Evolutionary conservation across 2,113 vertebrate species (phyloP).

Genomic region (Trichomycterus rosablanca): DNA sequence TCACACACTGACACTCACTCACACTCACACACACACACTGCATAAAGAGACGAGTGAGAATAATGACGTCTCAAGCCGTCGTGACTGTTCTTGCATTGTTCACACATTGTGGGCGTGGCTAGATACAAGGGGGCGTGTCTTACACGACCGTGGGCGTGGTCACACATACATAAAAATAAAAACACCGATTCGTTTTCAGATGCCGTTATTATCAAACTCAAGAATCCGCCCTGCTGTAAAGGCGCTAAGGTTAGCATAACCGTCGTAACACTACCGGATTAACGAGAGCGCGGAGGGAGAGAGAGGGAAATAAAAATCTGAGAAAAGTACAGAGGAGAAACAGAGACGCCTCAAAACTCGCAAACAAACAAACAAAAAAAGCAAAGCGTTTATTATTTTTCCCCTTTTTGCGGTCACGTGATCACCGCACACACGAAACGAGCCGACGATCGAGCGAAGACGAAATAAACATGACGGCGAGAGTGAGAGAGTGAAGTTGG

Average conservation of each 20-base stretch:
- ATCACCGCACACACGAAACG: constrained; percentile 53
- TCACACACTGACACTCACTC: too few species aligned
- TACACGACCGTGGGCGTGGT: not conserved
- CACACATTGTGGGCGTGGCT: constrained; percentile 1
- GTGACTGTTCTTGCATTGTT: not conserved
- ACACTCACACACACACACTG: too few species aligned
- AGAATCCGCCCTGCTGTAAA: too few species aligned
- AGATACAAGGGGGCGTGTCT: too few species aligned
- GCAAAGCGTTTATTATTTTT: constrained; percentile 63
- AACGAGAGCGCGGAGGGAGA: too few species aligned
- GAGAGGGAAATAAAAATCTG: not conserved
- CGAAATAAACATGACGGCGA: constrained; percentile 32
- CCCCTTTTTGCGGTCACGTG: constrained; percentile 48
- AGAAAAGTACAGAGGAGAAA: constrained; percentile 27
- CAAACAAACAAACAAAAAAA: constrained; percentile 52
- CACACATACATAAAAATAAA: not conserved
- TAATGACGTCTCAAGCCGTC: not conserved
- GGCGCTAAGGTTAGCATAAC: too few species aligned
- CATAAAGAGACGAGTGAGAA: too few species aligned
- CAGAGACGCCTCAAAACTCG: constrained; percentile 49
- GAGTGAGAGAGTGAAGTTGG: constrained; percentile 31
- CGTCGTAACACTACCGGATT: too few species aligned
- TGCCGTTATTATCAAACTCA: too few species aligned
- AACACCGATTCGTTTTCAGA: not conserved
- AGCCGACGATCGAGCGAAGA: constrained; percentile 14